These are phyloP conservation scores for Lagenorhynchus albirostris DNA, from an alignment of 2,113 vertebrate species.

Conservation along the genomic window DNA sequence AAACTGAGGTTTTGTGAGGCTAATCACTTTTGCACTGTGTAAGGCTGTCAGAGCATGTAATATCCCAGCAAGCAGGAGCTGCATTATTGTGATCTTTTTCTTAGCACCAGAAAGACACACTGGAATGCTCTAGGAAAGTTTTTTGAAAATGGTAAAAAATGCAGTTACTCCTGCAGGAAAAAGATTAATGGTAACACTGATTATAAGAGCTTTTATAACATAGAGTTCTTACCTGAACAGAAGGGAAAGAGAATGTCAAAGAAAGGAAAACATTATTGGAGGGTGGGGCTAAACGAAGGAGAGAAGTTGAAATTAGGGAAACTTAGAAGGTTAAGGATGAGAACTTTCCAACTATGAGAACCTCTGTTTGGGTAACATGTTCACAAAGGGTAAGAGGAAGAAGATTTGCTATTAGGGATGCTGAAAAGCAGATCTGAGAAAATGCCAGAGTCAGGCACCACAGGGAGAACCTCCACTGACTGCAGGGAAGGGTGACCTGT, in stretches of 20 bases:
- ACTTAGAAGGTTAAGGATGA: neutral
- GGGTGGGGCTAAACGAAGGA: neutral
- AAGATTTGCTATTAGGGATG: neutral
- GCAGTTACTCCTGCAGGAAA: neutral
- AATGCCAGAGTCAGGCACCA: neutral
- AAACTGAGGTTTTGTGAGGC: conserved; percentile 13
- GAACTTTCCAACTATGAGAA: neutral
- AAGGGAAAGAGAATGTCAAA: neutral
- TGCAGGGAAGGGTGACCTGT: neutral
- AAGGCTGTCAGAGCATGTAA: neutral
- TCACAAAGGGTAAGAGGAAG: neutral
- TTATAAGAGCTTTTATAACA: neutral
- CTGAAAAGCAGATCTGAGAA: neutral
- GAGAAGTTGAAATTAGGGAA: neutral
- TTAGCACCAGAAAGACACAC: neutral
- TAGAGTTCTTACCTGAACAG: conserved; percentile 26
- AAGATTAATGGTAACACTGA: conserved; percentile 3
- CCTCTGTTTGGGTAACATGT: neutral
- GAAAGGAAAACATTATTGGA: conserved; percentile 24
- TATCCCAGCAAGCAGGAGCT: neutral
- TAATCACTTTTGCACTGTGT: neutral
- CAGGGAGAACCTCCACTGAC: neutral
- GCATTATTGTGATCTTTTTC: neutral
- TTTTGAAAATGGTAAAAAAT: conserved; percentile 24
- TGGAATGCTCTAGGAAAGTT: neutral